Evolutionary conservation across 2,113 vertebrate genomes (phyloP).

Genomic region (Poicephalus meyeri): DNA sequence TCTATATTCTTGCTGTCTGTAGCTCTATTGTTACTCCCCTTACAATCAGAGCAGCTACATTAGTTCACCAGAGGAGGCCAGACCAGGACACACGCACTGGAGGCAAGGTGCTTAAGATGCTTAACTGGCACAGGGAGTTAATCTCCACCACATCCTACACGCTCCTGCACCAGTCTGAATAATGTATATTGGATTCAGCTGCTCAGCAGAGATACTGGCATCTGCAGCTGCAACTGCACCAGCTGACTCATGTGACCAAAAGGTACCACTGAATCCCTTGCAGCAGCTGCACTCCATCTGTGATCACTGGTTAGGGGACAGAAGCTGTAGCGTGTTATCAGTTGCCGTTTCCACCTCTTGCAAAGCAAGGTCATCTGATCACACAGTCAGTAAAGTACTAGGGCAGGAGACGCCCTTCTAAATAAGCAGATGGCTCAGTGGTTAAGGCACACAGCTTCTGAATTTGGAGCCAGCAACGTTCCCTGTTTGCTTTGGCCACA

Average conservation of each 20-base stretch:
- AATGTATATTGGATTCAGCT: background rate
- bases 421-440: background rate
- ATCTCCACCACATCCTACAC: background rate
- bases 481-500: background rate
- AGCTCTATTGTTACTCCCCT: background rate
- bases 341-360: background rate
- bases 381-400: background rate
- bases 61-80: background rate
- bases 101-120: background rate
- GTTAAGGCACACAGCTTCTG: background rate
- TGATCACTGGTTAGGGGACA: background rate
- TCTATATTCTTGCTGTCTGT: background rate
- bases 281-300: constrained; percentile 57
- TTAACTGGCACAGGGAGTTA: background rate
- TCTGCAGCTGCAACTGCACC: constrained; percentile 35
- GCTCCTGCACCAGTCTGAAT: background rate
- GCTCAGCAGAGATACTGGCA: constrained; percentile 18
- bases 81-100: background rate
- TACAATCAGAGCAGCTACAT: background rate
- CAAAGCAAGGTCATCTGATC: constrained; percentile 32
- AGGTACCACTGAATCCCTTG: background rate
- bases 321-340: background rate
- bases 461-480: background rate
- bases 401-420: background rate
- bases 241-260: constrained; percentile 13